These are phyloP conservation scores for Luperina testacea DNA, from an alignment of 2,888 invertebrate genomes.

Conservation along the genomic window DNA sequence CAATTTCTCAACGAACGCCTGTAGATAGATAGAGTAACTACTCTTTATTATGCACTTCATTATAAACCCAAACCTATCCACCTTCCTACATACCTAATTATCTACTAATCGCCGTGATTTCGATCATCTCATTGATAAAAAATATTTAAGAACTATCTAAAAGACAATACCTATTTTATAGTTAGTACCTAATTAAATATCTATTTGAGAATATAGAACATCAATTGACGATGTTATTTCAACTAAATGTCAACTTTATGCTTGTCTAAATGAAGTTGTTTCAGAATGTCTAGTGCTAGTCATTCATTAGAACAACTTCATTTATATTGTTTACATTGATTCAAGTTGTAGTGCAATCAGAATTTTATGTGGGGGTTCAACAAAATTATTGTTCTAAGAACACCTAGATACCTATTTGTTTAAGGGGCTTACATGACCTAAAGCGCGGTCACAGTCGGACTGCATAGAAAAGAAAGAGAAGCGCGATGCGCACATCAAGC, in stretches of 20 bases:
- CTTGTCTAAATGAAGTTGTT: neutral
- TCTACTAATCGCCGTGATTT: neutral
- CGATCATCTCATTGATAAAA: neutral
- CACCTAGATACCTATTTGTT: neutral
- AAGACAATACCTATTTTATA: neutral
- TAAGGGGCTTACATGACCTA: too few species aligned
- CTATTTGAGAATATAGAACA: too few species aligned
- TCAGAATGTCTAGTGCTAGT: neutral
- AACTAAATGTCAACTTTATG: neutral
- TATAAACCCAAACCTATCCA: neutral
- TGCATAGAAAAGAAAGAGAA: too few species aligned
- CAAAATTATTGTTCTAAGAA: neutral
- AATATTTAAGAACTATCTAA: constrained; percentile 3
- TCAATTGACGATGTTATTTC: neutral
- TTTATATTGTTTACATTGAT: too few species aligned
- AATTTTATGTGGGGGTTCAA: neutral
- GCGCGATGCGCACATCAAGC: too few species aligned
- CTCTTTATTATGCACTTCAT: neutral
- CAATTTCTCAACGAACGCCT: neutral
- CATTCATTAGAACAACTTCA: too few species aligned
- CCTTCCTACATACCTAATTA: neutral
- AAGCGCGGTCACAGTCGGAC: too few species aligned
- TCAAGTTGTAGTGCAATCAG: neutral
- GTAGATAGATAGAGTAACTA: neutral
- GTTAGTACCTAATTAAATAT: neutral